A percentile compares a stretch with the other conserved stretches of the same genome.
Evolutionary conservation across 2,113 vertebrate genomes (phyloP).

Genomic region (Trematomus loennbergii): DNA sequence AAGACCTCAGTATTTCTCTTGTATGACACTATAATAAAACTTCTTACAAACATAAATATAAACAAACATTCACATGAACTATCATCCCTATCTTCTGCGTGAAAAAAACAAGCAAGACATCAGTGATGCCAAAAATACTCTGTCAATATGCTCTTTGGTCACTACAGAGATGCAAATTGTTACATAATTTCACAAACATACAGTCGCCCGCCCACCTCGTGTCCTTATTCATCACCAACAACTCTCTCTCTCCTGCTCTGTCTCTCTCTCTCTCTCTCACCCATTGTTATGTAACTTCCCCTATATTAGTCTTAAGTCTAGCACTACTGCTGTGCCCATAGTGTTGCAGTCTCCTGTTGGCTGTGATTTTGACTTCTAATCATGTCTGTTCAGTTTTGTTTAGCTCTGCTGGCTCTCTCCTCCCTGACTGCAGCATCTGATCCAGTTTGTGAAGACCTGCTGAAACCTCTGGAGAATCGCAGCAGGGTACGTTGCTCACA

Average conservation of each 20-base stretch:
- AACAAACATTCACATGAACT: not conserved
- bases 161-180: not conserved
- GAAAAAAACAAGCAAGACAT: too few species aligned
- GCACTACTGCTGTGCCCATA: constrained; percentile 1
- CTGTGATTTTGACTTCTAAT: constrained; percentile 5
- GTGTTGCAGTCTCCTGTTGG: not conserved
- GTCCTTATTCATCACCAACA: too few species aligned
- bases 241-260: not conserved
- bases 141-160: not conserved
- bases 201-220: not conserved
- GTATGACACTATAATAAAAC: not conserved
- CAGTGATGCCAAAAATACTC: not conserved
- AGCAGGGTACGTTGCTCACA: constrained; percentile 36
- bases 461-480: constrained; percentile 38
- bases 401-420: constrained; percentile 54
- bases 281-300: not conserved
- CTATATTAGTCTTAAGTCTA: not conserved
- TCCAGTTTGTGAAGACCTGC: constrained; percentile 48
- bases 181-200: not conserved
- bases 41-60: not conserved
- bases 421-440: constrained; percentile 46
- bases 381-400: constrained; percentile 49
- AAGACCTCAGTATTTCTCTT: not conserved
- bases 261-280: not conserved
- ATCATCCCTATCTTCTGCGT: not conserved